phyloP scores from a whole-genome alignment of 92 coral and sea anemone species.

The Blastomussa wellsi region DNA sequence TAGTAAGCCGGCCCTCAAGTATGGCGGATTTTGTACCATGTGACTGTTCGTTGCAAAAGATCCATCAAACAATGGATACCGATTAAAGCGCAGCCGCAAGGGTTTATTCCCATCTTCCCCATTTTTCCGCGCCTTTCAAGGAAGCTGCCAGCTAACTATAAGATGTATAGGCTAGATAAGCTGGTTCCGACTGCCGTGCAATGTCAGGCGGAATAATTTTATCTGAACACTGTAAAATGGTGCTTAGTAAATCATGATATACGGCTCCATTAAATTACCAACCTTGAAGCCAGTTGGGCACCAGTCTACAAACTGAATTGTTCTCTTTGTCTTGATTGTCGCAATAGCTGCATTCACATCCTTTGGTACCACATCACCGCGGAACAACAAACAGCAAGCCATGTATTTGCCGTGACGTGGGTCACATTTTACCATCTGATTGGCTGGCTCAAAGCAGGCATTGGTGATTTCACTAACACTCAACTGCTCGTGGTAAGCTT shows the following conservation, averaged over 20 bases:
- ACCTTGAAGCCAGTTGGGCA: constrained; percentile 93
- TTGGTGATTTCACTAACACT: constrained; percentile 92
- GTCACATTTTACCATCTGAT: constrained; percentile 92
- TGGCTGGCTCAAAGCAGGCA: constrained; percentile 92
- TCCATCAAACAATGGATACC: too few species aligned
- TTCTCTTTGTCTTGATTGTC: constrained; percentile 87
- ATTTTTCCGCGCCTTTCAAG: too few species aligned
- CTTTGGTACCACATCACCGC: constrained; percentile 93
- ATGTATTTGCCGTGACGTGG: constrained; percentile 96
- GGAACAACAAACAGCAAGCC: constrained; percentile 94
- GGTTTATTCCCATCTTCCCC: too few species aligned
- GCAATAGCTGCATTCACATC: constrained; percentile 95
- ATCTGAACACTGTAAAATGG: background rate
- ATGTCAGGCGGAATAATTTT: background rate
- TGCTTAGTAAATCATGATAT: background rate
- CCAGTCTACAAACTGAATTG: constrained; percentile 95
- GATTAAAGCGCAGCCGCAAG: too few species aligned
- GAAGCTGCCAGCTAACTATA: too few species aligned
- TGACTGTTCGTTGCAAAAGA: too few species aligned
- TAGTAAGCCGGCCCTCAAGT: too few species aligned
- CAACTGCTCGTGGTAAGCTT: constrained; percentile 95
- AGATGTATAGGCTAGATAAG: too few species aligned
- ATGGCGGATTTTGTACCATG: too few species aligned
- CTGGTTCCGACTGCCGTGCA: background rate
- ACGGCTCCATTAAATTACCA: background rate